Evolutionary conservation across 2,113 vertebrate genomes (phyloP), one percentile per base, ranked within the genome.

Genomic region (Pycnonotus jocosus): DNA sequence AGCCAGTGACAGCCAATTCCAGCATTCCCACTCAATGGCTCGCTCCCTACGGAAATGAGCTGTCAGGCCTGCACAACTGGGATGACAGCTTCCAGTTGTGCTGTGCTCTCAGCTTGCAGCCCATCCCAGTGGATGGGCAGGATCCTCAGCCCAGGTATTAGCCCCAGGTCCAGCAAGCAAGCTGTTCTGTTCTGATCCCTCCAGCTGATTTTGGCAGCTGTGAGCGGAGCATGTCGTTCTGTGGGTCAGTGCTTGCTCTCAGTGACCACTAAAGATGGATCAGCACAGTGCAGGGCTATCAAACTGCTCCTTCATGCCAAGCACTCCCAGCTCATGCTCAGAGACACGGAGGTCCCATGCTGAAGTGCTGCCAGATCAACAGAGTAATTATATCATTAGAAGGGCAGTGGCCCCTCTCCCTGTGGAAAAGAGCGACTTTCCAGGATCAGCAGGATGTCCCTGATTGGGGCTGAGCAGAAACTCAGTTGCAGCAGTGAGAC

Each of bases 51-150:
- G 23, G 94, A 91, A 91, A 92, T 2, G 1, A 92, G 86, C 83
- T 95, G 86, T 93, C 86, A 77, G 91, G 62, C 45, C 47, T 35
- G 68, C 2, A 3, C 1, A 10, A 10, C 25, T 2, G 20, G 72
- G 94, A 56, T 57, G 83, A 93, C 68, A 73, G 56, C 50, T 66
- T 42, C 90, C 81, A 93, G 84, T 66, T 73, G 81, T n/a, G 42
- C 70, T 78, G 64, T 1, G 11, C 38, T 68, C 38, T 71, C 23
- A 0, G 80, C 42, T 0, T 1, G 42, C 65, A 79, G 61, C 47
- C 65, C 8, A 0, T 51, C 85, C 53, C 9, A 10, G 45, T 0
- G 0, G 27, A 62, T 1, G 4, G 65, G 70, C 74, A 81, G 74
- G 27, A 85, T 56, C 42, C 38, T 68, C 3, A 4, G 14, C 54